Evolutionary conservation across 2,888 invertebrate species (phyloP), one percentile per base, ranked within the genome.

Genomic region (Dasysyrphus tricinctus): DNA sequence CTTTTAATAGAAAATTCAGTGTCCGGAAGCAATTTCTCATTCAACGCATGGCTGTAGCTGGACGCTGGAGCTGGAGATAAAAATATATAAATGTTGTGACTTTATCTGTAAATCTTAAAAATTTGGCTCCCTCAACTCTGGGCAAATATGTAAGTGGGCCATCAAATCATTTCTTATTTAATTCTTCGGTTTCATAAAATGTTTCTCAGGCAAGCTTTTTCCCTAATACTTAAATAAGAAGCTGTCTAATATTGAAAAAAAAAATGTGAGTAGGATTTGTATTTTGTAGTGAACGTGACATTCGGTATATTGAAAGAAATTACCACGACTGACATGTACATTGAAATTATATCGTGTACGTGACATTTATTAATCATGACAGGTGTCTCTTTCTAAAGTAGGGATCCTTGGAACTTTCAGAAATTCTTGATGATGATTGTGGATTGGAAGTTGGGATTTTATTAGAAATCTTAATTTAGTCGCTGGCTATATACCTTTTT

Each of bases 361-460:
- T 69, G 69, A 69, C 54, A 69, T 69, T 69, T 69, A 69, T 69
- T 69, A 69, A 69, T 69, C 69, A 54, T 69, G 69, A 69, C 69
- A 69, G 69, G 69, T 69, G 69, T 69, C 69, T 69, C 16, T 42
- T 29, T 39, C 39, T 29, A 39, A 69, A 69, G 51, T 69, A 54
- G 39, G 54, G 69, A 39, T 39, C 54, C 11, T 0, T 54, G 39
- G 0, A 54, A 54, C 54, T 54, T 24, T 42, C 12, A 16, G 0
- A 69, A 54, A 54, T 39, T 14, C 24, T 39, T 39, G 51, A 39
- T 12, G 24, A 24, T 54, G 11, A 69, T 54, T 39, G 24, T 54
- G 39, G 16, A 34, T 34, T 37, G 49, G 49, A 9, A 65, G 32
- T 51, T 19, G 5, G 8, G 29, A 54, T 16, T 49, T 19, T 34